Evolutionary conservation across 2,888 invertebrate genomes (phyloP).

Genomic region (Drosophila hamatofila): DNA sequence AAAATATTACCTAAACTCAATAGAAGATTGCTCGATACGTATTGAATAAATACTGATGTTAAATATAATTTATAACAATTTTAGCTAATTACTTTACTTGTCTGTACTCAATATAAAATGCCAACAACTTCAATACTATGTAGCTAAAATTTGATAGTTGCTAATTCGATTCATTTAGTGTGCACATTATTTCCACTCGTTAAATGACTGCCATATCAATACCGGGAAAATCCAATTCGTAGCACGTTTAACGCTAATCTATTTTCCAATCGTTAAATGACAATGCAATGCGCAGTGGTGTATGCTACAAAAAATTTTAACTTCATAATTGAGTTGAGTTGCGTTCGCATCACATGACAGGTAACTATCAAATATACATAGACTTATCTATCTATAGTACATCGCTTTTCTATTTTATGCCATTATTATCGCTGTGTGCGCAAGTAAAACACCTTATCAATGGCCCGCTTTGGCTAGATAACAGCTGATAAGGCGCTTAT

Average conservation of each 20-base stretch:
- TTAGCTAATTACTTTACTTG: too few relatives aligned
- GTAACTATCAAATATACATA: background rate
- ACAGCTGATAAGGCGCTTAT: constrained; percentile 45
- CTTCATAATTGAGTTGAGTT: constrained; percentile 16
- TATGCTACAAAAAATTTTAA: constrained; percentile 12
- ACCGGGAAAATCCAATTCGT: constrained; percentile 2
- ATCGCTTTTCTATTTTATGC: constrained; percentile 7
- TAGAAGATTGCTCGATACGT: too few relatives aligned
- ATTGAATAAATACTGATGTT: too few relatives aligned
- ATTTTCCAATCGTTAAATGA: constrained; percentile 7
- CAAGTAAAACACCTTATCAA: constrained; percentile 37
- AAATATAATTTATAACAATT: too few relatives aligned
- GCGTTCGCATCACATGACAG: constrained; percentile 15
- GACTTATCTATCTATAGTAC: background rate
- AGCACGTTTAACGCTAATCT: constrained; percentile 18
- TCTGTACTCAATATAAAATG: too few relatives aligned
- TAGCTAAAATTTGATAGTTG: background rate
- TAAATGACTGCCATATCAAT: constrained; percentile 1
- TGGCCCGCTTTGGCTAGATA: constrained; percentile 10
- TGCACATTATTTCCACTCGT: background rate
- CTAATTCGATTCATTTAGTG: background rate
- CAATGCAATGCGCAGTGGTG: constrained; percentile 15
- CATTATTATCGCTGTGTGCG: constrained; percentile 22
- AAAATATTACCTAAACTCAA: too few relatives aligned
- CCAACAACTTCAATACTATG: too few relatives aligned